Conservation (phyloP, 2,797 vertebrate species). For the Philypnodon macrostomus region DNA sequence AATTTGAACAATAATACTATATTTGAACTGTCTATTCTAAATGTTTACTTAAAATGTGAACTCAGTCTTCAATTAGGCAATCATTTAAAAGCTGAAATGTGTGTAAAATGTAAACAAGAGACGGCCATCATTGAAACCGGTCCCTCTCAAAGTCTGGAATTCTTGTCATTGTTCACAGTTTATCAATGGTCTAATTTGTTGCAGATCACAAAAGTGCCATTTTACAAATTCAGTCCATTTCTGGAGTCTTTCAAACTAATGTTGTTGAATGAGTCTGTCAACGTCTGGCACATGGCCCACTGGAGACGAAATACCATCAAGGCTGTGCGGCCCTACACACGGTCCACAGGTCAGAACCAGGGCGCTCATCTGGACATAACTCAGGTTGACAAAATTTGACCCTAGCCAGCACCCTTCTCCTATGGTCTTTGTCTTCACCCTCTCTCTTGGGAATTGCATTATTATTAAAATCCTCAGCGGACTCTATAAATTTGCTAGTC, state of each 20-base stretch:
- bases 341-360: constrained; percentile 64
- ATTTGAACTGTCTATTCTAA: too few species aligned
- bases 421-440: constrained; percentile 58
- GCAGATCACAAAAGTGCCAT: constrained; percentile 51
- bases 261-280: constrained; percentile 64
- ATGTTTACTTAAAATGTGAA: too few species aligned
- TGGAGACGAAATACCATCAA: constrained; percentile 74
- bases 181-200: constrained; percentile 66
- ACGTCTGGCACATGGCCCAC: constrained; percentile 64
- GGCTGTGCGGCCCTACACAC: constrained; percentile 53
- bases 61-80: too few species aligned
- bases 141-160: constrained; percentile 36
- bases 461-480: constrained; percentile 57
- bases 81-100: not conserved
- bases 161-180: constrained; percentile 55
- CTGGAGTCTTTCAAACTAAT: constrained; percentile 48
- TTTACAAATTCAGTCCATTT: constrained; percentile 47
- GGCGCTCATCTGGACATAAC: constrained; percentile 77
- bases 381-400: constrained; percentile 82
- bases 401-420: constrained; percentile 58
- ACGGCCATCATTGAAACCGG: constrained; percentile 16
- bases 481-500: constrained; percentile 56
- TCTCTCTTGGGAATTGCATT: constrained; percentile 54
- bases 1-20: too few species aligned
- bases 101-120: not conserved